Evolutionary conservation across 2,888 invertebrate species (phyloP).

Genomic region (Eulithis testata): DNA sequence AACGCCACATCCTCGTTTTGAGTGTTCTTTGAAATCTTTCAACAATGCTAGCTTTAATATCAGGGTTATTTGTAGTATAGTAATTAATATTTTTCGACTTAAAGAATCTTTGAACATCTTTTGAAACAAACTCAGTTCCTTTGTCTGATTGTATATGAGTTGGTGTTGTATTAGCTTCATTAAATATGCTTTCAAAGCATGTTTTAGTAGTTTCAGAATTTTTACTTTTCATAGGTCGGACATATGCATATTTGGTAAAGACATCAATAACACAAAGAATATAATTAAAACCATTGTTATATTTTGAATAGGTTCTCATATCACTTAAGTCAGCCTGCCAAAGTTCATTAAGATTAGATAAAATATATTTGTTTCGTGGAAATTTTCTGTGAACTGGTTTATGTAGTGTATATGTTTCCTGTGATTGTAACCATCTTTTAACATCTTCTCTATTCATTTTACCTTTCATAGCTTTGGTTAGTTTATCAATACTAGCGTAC

Average conservation of each 20-base stretch:
- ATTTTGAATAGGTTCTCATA: background rate
- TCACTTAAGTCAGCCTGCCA: slow-evolving; percentile 41
- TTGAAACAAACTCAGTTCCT: too few relatives aligned
- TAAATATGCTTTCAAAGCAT: slow-evolving; percentile 1
- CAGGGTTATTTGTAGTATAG: too few relatives aligned
- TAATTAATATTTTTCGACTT: too few relatives aligned
- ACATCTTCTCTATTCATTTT: too few relatives aligned
- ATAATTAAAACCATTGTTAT: too few relatives aligned
- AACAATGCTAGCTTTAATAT: too few relatives aligned
- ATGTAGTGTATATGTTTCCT: slow-evolving; percentile 34
- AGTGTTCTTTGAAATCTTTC: too few relatives aligned
- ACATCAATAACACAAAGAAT: background rate
- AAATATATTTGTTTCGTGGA: slow-evolving; percentile 40
- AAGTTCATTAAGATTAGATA: slow-evolving; percentile 43
- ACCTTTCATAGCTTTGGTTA: too few relatives aligned
- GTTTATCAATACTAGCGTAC: too few relatives aligned
- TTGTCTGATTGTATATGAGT: slow-evolving; percentile 1
- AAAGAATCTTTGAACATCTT: too few relatives aligned
- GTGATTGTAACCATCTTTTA: slow-evolving; percentile 4
- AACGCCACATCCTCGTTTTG: too few relatives aligned
- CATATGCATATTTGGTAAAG: slow-evolving; percentile 1
- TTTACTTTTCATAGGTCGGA: background rate
- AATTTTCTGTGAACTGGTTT: slow-evolving; percentile 39
- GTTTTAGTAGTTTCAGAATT: background rate
- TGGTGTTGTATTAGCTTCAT: background rate